Percentiles rank a stretch among this genome's conserved stretches.
These are phyloP conservation scores for Chrysogorgia sp. DNA, from an alignment of 92 coral and sea anemone genomes.

Conservation along the genomic window DNA sequence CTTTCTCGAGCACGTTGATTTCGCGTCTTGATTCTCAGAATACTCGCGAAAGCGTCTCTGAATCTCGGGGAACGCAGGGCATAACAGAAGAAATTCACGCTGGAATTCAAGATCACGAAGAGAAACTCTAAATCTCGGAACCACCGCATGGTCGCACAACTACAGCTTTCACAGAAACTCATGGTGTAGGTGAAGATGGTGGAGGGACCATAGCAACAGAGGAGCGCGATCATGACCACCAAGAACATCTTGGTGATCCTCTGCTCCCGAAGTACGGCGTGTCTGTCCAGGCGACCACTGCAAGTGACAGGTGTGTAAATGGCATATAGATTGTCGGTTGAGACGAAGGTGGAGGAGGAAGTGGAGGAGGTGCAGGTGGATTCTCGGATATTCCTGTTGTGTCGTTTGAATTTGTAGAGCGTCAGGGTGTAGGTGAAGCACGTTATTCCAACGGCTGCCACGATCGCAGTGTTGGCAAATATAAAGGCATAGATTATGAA, in stretches of 20 bases:
- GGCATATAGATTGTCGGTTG: no score
- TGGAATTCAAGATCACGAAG: slow-evolving; percentile 46
- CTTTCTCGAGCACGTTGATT: background rate
- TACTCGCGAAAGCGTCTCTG: slow-evolving; percentile 49
- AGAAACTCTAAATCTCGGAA: slow-evolving; percentile 44
- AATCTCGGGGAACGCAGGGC: slow-evolving; percentile 68
- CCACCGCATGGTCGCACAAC: slow-evolving; percentile 33
- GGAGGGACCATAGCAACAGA: slow-evolving; percentile 49
- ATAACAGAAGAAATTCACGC: slow-evolving; percentile 68
- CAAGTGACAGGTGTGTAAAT: no score
- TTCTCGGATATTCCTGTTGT: slow-evolving; percentile 1
- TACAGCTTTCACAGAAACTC: slow-evolving; percentile 50
- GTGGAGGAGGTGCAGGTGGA: slow-evolving; percentile 47
- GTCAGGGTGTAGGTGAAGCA: slow-evolving; percentile 65
- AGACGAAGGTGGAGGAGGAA: no score
- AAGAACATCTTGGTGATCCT: slow-evolving; percentile 56
- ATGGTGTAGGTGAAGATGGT: slow-evolving; percentile 46
- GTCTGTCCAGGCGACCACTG: background rate
- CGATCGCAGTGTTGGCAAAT: slow-evolving; percentile 83
- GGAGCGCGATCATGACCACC: slow-evolving; percentile 39
- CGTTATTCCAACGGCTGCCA: slow-evolving; percentile 55
- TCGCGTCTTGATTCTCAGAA: slow-evolving; percentile 5
- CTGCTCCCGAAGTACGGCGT: slow-evolving; percentile 48
- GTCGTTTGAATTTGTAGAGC: slow-evolving; percentile 58
- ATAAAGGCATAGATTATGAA: slow-evolving; percentile 72